A percentile compares a stretch with the other conserved stretches of the same genome.
Evolutionary conservation across 2,113 vertebrate species (phyloP).

Genomic region (Dolichotis patagonum): DNA sequence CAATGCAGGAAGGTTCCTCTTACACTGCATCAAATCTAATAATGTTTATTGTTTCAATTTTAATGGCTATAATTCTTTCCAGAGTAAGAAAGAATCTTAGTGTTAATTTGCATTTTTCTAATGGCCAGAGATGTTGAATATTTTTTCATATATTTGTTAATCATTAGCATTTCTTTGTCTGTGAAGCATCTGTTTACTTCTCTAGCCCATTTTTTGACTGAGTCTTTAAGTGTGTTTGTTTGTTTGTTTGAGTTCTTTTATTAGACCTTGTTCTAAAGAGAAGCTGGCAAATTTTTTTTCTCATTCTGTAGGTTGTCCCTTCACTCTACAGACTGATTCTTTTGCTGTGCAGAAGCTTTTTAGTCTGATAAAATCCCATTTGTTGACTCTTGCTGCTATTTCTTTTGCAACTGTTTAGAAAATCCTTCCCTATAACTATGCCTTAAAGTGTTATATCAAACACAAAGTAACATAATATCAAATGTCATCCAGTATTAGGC

Average conservation of each 20-base stretch:
- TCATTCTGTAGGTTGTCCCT: neutral
- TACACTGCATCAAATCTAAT: neutral
- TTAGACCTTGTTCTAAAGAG: neutral
- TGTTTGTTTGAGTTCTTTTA: too few relatives aligned
- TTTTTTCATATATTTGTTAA: neutral
- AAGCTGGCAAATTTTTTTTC: neutral
- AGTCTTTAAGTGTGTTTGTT: neutral
- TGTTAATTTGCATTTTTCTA: neutral
- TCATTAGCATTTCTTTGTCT: neutral
- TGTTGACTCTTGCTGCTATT: neutral
- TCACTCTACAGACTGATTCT: neutral
- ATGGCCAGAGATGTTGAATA: neutral
- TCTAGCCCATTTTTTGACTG: neutral
- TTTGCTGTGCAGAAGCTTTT: neutral
- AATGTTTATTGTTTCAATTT: neutral
- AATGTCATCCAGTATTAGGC: neutral
- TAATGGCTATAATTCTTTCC: neutral
- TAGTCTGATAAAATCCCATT: neutral
- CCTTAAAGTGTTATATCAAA: neutral
- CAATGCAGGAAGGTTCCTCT: neutral
- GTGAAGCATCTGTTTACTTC: neutral
- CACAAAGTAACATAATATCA: neutral
- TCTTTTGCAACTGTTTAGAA: neutral
- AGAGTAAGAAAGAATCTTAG: neutral
- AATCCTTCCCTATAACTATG: neutral